Conservation (phyloP, 2,113 vertebrate genomes). For the Alexandromys fortis region DNA sequence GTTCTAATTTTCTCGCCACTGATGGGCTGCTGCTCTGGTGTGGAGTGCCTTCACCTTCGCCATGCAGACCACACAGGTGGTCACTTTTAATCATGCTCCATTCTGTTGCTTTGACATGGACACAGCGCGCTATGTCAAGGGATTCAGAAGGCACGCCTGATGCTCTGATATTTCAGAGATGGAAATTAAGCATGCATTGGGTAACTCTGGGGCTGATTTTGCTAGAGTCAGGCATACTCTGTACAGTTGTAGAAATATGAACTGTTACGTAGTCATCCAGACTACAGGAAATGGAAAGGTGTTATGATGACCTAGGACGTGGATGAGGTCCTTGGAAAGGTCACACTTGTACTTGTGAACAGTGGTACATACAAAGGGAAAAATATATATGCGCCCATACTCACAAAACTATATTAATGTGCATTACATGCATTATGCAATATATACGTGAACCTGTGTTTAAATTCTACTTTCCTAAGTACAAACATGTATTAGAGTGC, state of each 20-base stretch:
- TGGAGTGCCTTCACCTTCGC: neutral
- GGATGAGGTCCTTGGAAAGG: neutral
- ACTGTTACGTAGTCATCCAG: neutral
- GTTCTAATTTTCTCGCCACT: neutral
- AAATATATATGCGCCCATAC: neutral
- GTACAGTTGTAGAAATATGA: neutral
- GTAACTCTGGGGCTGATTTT: neutral
- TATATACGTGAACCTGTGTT: neutral
- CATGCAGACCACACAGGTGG: neutral
- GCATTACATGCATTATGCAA: neutral
- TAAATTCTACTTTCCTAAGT: neutral
- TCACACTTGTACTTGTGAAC: neutral
- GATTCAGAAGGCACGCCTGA: neutral
- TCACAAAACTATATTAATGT: neutral
- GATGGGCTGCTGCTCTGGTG: neutral
- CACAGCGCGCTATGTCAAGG: neutral
- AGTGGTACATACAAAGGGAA: neutral
- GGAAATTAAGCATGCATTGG: neutral
- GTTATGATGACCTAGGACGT: neutral
- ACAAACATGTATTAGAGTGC: neutral
- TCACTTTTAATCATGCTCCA: neutral
- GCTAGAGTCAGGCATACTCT: neutral
- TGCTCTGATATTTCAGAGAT: constrained; percentile 5
- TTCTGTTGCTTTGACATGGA: neutral
- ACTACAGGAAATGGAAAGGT: neutral